Conservation (phyloP, 2,113 vertebrate species). For the Phalacrocorax aristotelis region DNA sequence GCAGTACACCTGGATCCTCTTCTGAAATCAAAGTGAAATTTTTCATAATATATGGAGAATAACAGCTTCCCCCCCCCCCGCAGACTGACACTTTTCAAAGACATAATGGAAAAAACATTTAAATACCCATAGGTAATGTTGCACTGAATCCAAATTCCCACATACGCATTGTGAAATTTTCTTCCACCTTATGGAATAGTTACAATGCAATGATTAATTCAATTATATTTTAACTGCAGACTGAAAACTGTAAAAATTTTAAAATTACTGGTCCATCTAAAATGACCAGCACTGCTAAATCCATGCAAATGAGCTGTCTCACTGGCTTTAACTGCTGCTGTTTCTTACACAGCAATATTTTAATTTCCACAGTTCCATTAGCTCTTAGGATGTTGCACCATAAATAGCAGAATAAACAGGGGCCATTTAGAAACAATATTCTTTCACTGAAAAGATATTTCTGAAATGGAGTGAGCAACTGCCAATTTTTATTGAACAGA, state of each 20-base stretch:
- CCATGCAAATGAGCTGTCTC: neutral
- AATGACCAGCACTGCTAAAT: neutral
- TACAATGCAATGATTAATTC: neutral
- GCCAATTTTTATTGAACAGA: neutral
- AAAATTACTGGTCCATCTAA: neutral
- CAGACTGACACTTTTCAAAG: neutral
- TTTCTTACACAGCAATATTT: neutral
- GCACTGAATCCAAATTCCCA: neutral
- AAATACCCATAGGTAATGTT: neutral
- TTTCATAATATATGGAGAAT: neutral
- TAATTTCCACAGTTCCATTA: neutral
- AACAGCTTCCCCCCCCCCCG: neutral
- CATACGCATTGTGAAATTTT: neutral
- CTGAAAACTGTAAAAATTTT: neutral
- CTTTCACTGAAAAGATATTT: neutral
- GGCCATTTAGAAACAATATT: neutral
- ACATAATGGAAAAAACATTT: neutral
- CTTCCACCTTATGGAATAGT: neutral
- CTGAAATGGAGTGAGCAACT: neutral
- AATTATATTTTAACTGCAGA: neutral
- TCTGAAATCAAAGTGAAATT: neutral
- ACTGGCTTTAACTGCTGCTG: neutral
- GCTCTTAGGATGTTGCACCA: neutral
- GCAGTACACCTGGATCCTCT: neutral
- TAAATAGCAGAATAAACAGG: neutral